phyloP scores from a whole-genome alignment of 2,888 invertebrate species.

The Agrypnus murinus region DNA sequence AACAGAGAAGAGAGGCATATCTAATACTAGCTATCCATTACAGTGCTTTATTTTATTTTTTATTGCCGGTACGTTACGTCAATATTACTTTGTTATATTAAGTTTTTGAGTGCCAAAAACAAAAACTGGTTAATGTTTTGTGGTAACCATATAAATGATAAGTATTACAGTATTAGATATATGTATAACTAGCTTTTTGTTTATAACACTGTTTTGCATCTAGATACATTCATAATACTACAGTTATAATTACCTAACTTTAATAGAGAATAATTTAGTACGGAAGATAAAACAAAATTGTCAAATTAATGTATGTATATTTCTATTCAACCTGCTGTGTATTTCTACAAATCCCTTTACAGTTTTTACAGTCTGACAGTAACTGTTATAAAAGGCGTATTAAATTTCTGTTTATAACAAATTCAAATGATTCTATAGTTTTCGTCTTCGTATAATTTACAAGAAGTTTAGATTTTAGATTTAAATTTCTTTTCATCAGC shows the following conservation, averaged over 20 bases:
- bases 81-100: no score
- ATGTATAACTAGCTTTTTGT: no score
- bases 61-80: background rate
- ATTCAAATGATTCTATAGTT: no score
- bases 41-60: background rate
- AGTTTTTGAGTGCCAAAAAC: no score
- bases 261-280: constrained; percentile 5
- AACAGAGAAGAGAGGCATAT: constrained; percentile 19
- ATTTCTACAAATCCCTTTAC: background rate
- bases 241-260: background rate
- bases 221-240: background rate
- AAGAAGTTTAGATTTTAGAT: background rate
- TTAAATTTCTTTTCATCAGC: background rate
- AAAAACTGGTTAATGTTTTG: no score
- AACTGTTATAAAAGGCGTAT: no score
- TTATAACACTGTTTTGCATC: no score
- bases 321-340: constrained; percentile 4
- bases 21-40: constrained; percentile 20
- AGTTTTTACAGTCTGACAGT: background rate
- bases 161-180: no score
- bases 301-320: constrained; percentile 15
- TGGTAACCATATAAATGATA: no score
- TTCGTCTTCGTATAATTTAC: no score
- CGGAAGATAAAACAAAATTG: background rate
- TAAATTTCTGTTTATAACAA: no score